Conservation (phyloP, 2,797 vertebrate genomes). For the Brachyrhaphis roseni region DNA sequence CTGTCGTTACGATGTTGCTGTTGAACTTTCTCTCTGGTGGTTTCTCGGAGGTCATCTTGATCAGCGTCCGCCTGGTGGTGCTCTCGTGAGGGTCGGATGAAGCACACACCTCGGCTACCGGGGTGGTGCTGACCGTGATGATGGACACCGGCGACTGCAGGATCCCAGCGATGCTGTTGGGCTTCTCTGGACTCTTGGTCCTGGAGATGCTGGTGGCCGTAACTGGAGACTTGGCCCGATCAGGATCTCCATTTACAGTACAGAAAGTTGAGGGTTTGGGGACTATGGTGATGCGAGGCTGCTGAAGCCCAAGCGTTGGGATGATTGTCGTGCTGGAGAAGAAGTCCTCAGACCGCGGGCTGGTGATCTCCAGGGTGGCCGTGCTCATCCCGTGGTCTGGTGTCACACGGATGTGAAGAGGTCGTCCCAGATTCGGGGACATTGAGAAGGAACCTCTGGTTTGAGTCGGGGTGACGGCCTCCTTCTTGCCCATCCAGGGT, state of each 20-base stretch:
- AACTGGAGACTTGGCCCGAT: constrained; percentile 89
- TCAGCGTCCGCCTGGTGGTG: constrained; percentile 83
- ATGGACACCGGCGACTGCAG: constrained; percentile 90
- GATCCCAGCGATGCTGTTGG: constrained; percentile 68
- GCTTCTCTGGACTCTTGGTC: constrained; percentile 84
- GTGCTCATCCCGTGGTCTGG: constrained; percentile 91
- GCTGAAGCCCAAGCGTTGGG: constrained; percentile 92
- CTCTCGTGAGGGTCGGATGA: constrained; percentile 81
- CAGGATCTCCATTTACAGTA: constrained; percentile 55
- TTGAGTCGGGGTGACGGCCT: constrained; percentile 72
- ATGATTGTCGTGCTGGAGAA: constrained; percentile 95
- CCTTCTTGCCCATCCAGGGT: constrained; percentile 93
- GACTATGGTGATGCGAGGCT: constrained; percentile 94
- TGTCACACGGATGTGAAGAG: constrained; percentile 93
- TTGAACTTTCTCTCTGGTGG: constrained; percentile 86
- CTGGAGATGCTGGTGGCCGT: constrained; percentile 93
- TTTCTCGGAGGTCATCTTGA: constrained; percentile 90
- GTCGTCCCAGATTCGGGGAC: constrained; percentile 87
- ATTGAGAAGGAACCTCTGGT: constrained; percentile 47
- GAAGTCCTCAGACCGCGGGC: constrained; percentile 91
- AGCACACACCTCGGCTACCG: constrained; percentile 80
- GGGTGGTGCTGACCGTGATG: constrained; percentile 89
- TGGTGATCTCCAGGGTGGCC: constrained; percentile 94
- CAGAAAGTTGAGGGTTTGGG: constrained; percentile 83
- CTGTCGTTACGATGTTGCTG: constrained; percentile 91